Conservation (phyloP, 2,113 vertebrate species). For the Prochilodus magdalenae region DNA sequence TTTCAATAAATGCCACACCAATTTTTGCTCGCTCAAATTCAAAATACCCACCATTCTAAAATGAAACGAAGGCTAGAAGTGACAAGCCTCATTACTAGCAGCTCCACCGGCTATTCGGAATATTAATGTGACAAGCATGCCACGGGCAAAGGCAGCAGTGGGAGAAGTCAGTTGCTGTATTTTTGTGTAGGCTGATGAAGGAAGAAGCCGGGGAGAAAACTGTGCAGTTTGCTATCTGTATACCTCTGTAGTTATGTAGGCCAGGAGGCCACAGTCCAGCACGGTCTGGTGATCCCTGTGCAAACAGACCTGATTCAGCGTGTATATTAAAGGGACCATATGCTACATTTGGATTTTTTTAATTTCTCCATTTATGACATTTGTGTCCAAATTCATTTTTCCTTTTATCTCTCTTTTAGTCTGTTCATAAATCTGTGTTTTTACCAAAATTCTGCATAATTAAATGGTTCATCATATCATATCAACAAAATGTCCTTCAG, state of each 20-base stretch:
- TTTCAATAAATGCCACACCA: background rate
- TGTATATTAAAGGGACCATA: background rate
- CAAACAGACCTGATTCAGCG: background rate
- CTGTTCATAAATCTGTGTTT: too few species aligned
- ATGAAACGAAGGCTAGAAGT: background rate
- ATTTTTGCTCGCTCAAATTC: background rate
- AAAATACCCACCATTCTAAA: background rate
- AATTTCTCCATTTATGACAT: too few species aligned
- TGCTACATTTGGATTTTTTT: too few species aligned
- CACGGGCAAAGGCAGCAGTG: background rate
- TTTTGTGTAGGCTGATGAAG: background rate
- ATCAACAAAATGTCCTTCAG: too few species aligned
- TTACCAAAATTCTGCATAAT: too few species aligned
- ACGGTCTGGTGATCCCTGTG: too few species aligned
- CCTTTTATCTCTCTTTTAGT: too few species aligned
- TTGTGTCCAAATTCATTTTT: too few species aligned
- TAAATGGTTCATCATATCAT: too few species aligned
- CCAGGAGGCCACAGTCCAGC: background rate
- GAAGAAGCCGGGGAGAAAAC: background rate
- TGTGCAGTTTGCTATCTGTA: background rate
- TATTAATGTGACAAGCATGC: background rate
- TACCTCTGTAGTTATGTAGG: background rate
- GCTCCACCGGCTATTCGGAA: background rate
- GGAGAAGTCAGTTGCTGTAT: background rate
- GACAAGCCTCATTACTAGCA: background rate